Conservation (phyloP, 2,113 vertebrate species). For the Actenoides hombroni region DNA sequence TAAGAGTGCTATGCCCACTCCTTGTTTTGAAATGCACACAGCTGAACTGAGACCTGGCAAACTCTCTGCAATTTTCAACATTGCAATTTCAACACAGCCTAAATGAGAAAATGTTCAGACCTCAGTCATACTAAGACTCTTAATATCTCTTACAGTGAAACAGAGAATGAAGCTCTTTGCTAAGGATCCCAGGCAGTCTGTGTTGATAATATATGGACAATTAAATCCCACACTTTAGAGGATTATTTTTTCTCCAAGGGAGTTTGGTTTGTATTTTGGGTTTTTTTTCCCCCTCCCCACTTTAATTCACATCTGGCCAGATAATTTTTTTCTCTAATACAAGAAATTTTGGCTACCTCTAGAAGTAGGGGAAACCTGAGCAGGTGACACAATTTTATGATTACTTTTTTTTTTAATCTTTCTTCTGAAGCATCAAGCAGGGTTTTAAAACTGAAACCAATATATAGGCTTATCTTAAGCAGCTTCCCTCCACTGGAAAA, state of each 20-base stretch:
- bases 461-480: neutral
- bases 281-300: neutral
- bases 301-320: neutral
- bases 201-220: neutral
- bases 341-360: neutral
- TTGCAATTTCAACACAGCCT: neutral
- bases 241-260: neutral
- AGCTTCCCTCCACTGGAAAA: neutral
- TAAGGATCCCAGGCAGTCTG: neutral
- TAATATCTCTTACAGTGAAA: neutral
- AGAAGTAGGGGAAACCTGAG: neutral
- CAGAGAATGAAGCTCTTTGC: neutral
- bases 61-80: neutral
- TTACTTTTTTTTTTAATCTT: neutral
- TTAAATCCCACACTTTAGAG: neutral
- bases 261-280: neutral
- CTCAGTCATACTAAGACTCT: neutral
- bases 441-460: neutral
- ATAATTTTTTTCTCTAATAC: neutral
- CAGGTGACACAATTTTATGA: neutral
- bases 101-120: neutral
- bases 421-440: neutral
- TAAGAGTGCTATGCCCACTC: fast-evolving
- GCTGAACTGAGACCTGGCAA: neutral
- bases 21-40: neutral